These are phyloP conservation scores for Hermetia illucens DNA, from an alignment of 1,140 invertebrate genomes.

Conservation along the genomic window DNA sequence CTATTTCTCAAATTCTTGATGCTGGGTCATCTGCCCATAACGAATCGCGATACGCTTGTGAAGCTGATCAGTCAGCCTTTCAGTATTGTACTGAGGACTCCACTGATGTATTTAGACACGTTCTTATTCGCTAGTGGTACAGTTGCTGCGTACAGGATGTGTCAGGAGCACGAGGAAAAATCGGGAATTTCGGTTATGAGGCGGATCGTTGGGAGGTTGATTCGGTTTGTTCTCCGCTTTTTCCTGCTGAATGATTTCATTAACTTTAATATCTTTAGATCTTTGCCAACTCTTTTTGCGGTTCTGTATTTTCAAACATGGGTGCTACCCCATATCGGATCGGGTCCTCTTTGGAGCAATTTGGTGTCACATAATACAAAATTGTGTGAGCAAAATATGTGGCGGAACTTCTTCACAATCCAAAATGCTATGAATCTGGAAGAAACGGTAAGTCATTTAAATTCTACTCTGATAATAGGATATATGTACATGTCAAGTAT, in stretches of 20 bases:
- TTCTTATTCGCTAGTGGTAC: constrained; percentile 49
- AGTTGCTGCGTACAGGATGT: constrained; percentile 43
- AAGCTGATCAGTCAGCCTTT: constrained; percentile 43
- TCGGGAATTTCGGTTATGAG: constrained; percentile 39
- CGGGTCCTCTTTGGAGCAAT: constrained; percentile 53
- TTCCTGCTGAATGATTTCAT: constrained; percentile 7
- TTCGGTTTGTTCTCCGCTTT: constrained; percentile 31
- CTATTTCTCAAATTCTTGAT: constrained; percentile 46
- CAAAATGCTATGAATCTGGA: constrained; percentile 58
- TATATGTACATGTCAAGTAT: not conserved
- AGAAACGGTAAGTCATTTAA: constrained; percentile 42
- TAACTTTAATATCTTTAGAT: constrained; percentile 18
- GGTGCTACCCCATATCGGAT: constrained; percentile 47
- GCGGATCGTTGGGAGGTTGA: constrained; percentile 40
- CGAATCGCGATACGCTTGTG: constrained; percentile 43
- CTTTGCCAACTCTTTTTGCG: constrained; percentile 47
- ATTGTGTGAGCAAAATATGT: constrained; percentile 49
- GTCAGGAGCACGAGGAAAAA: constrained; percentile 33
- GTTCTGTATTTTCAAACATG: constrained; percentile 53
- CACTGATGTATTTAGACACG: constrained; percentile 47
- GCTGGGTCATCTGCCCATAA: constrained; percentile 40
- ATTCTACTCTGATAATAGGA: not conserved
- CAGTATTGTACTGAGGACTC: constrained; percentile 40
- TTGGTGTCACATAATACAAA: constrained; percentile 43
- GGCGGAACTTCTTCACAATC: constrained; percentile 53